A percentile compares a stretch with the other conserved stretches of the same genome.
phyloP scores from a whole-genome alignment of 1,140 invertebrate genomes.

The Drosophila nannoptera region DNA sequence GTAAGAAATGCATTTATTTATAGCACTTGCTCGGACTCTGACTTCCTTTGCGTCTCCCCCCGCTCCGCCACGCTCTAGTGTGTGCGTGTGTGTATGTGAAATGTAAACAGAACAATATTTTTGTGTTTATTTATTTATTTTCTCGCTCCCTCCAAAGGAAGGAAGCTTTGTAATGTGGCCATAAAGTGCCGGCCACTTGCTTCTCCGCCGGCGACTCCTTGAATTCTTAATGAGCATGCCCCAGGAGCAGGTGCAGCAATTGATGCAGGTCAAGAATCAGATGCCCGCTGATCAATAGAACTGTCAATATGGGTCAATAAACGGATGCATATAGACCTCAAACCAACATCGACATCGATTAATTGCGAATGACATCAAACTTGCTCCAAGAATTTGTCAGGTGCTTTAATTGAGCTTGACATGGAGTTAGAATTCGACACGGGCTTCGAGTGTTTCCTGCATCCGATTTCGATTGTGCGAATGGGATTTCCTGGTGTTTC shows the following conservation, averaged over 20 bases:
- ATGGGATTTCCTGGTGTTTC: too few species aligned
- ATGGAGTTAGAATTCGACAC: neutral
- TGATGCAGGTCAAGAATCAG: conserved; percentile 41
- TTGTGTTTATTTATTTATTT: conserved; percentile 42
- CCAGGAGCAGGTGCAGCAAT: conserved; percentile 8
- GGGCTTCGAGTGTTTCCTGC: neutral
- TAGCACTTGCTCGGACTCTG: conserved; percentile 49
- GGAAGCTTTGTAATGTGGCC: conserved; percentile 43
- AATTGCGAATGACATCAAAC: conserved; percentile 10
- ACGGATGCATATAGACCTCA: too few species aligned
- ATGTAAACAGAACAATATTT: conserved; percentile 36
- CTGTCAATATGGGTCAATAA: conserved; percentile 31
- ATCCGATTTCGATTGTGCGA: neutral
- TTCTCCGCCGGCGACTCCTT: conserved; percentile 9
- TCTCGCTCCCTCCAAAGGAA: conserved; percentile 26
- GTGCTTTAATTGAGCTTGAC: neutral
- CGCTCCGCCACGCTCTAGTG: neutral
- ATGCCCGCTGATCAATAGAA: conserved; percentile 18
- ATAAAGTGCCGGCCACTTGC: conserved; percentile 35
- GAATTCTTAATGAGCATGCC: conserved; percentile 41
- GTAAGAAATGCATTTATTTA: conserved; percentile 63
- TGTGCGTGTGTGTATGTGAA: conserved; percentile 9
- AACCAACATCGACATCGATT: too few species aligned
- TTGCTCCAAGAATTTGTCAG: neutral
- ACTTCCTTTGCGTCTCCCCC: conserved; percentile 41